Evolutionary conservation across 53 echinoderm and acorn worm genomes (phyloP).

Genomic region (Stichopus horrens): DNA sequence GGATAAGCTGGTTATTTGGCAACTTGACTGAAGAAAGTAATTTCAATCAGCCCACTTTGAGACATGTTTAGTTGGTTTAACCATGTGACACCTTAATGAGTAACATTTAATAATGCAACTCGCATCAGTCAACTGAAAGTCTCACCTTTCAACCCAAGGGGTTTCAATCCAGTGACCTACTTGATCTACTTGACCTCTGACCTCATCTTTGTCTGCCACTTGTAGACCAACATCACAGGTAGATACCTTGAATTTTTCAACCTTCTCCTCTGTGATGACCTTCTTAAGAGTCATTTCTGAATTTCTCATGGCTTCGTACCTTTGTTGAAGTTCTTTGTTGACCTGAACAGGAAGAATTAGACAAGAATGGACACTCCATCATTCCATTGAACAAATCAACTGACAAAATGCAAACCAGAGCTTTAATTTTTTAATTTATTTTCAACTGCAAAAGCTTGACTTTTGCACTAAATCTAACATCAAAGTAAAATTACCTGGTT

Average conservation of each 20-base stretch:
- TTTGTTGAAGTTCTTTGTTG: slow-evolving; percentile 70
- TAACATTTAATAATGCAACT: background rate
- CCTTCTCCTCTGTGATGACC: slow-evolving; percentile 47
- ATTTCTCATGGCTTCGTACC: slow-evolving; percentile 58
- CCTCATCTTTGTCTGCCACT: slow-evolving; percentile 1
- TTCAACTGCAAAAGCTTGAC: no score
- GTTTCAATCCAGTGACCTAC: background rate
- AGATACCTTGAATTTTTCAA: slow-evolving; percentile 47
- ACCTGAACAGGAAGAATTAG: slow-evolving; percentile 50
- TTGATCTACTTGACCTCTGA: slow-evolving; percentile 11
- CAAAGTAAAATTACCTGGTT: no score
- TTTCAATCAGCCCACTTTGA: no score
- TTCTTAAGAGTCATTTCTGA: slow-evolving; percentile 60
- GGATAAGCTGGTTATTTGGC: no score
- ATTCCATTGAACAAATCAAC: no score
- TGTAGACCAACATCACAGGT: slow-evolving; percentile 22
- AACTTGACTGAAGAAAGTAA: no score
- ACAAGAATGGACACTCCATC: background rate
- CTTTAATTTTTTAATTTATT: no score
- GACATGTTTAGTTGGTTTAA: no score
- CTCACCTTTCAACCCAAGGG: slow-evolving; percentile 31
- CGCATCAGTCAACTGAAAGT: background rate
- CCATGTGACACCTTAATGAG: no score
- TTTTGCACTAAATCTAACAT: no score
- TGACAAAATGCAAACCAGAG: no score